A percentile compares a stretch with the other conserved stretches of the same genome.
Conservation (phyloP, 1,140 invertebrate genomes). For the Drosophila tsacasi region DNA sequence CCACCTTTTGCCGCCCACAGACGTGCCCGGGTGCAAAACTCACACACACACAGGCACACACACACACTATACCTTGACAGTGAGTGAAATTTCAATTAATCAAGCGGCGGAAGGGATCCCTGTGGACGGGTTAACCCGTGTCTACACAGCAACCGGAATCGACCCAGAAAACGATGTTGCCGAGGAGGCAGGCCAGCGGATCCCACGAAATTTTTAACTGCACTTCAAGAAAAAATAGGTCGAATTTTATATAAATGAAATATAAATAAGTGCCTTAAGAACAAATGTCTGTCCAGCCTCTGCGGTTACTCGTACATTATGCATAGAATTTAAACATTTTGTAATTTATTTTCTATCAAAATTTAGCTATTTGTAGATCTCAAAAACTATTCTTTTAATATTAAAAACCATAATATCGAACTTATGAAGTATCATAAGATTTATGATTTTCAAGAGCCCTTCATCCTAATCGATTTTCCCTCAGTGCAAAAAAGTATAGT, state of each 20-base stretch:
- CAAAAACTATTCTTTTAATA: neutral
- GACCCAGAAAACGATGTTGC: constrained; percentile 37
- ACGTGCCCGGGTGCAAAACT: constrained; percentile 13
- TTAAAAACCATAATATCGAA: neutral
- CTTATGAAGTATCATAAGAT: no score
- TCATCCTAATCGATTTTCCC: neutral
- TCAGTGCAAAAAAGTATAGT: constrained; percentile 5
- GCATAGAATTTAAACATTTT: neutral
- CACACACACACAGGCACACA: constrained; percentile 16
- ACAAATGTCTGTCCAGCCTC: no score
- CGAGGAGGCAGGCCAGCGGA: neutral
- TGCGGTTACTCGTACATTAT: no score
- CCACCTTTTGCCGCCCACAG: neutral
- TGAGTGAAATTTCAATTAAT: constrained; percentile 83
- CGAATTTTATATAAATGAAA: no score
- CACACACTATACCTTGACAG: constrained; percentile 58
- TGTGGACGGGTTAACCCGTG: constrained; percentile 49
- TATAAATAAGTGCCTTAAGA: constrained; percentile 2
- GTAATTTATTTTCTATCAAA: neutral
- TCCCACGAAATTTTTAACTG: constrained; percentile 38
- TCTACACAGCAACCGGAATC: constrained; percentile 48
- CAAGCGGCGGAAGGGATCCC: constrained; percentile 61
- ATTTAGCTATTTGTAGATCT: neutral
- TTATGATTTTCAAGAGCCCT: no score
- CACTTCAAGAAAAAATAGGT: neutral